phyloP scores from a whole-genome alignment of 2,888 invertebrate genomes.

The Meteorus colon region DNA sequence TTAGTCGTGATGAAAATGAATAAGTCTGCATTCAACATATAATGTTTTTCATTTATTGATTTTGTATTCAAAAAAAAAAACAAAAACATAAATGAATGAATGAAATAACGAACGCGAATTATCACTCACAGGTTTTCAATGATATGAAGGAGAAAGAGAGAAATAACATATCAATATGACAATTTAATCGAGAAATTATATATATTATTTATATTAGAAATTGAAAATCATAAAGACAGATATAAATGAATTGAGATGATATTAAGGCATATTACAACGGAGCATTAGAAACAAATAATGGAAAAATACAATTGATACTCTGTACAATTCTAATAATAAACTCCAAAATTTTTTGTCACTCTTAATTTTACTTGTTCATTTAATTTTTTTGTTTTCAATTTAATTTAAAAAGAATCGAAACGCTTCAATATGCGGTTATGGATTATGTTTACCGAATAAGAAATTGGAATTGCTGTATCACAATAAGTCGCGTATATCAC shows the following conservation, averaged over 20 bases:
- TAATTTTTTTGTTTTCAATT: conserved; percentile 8
- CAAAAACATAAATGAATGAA: neutral
- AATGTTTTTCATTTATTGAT: conserved; percentile 9
- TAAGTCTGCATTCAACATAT: neutral
- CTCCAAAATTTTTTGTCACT: neutral
- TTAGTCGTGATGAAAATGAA: neutral
- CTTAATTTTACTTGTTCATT: neutral
- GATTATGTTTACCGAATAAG: conserved; percentile 36
- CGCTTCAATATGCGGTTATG: conserved; percentile 29
- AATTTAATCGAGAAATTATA: neutral
- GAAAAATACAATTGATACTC: conserved; percentile 14
- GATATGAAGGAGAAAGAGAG: neutral
- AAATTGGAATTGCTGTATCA: conserved; percentile 49
- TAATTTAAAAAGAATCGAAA: conserved; percentile 22
- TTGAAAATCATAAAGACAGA: neutral
- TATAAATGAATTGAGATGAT: neutral
- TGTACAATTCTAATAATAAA: conserved; percentile 5
- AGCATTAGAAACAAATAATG: neutral
- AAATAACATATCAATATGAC: neutral
- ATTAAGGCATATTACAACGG: conserved; percentile 8
- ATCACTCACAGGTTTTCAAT: neutral
- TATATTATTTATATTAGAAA: neutral
- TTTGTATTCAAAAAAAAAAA: neutral
- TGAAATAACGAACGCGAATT: neutral
- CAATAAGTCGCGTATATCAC: conserved; percentile 53